These are phyloP conservation scores for Pocota personata DNA, from an alignment of 2,888 invertebrate genomes.

Conservation along the genomic window DNA sequence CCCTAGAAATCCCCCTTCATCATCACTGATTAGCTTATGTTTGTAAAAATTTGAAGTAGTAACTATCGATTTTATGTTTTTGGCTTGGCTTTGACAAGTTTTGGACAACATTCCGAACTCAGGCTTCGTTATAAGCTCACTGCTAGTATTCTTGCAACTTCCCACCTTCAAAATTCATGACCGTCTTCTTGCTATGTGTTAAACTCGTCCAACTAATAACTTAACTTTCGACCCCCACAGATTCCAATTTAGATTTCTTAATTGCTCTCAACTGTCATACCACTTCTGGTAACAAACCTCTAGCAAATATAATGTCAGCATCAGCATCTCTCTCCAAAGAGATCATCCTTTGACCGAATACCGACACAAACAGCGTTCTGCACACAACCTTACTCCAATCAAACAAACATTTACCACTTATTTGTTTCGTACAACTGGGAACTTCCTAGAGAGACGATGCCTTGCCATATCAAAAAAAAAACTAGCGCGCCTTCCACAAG, in stretches of 20 bases:
- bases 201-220: background rate
- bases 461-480: conserved; percentile 11
- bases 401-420: conserved; percentile 57
- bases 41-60: no score
- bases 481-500: conserved; percentile 16
- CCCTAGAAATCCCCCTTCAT: no score
- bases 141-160: background rate
- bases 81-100: no score
- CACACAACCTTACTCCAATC: conserved; percentile 30
- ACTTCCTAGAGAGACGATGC: conserved; percentile 49
- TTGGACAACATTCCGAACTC: no score
- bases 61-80: no score
- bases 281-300: background rate
- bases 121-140: no score
- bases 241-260: background rate
- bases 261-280: background rate
- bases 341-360: conserved; percentile 33
- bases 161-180: background rate
- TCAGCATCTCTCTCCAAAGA: background rate
- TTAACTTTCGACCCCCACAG: background rate
- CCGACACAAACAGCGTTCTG: conserved; percentile 30
- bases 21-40: no score
- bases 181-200: background rate
- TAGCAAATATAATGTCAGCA: conserved; percentile 11
- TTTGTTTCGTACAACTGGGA: conserved; percentile 64